phyloP scores from a whole-genome alignment of 2,888 invertebrate genomes.

The Drosophila kuntzei region DNA sequence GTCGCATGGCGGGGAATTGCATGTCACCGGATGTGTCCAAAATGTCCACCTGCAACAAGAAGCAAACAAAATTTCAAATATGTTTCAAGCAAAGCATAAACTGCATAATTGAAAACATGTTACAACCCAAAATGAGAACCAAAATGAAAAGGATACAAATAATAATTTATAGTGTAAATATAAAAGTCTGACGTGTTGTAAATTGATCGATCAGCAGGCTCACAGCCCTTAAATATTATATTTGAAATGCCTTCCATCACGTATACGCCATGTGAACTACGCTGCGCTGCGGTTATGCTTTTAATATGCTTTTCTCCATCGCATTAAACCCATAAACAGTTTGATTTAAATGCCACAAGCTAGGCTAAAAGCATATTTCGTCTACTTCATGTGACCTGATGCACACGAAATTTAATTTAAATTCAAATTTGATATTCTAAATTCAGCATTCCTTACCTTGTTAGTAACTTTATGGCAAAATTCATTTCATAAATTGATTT shows the following conservation, averaged over 20 bases:
- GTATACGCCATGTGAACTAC: slow-evolving; percentile 36
- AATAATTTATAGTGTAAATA: slow-evolving; percentile 11
- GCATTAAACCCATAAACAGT: slow-evolving; percentile 31
- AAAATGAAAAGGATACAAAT: neutral
- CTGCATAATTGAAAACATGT: slow-evolving; percentile 29
- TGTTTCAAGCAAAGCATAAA: slow-evolving; percentile 19
- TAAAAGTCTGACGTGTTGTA: slow-evolving; percentile 11
- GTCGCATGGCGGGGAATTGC: slow-evolving; percentile 96
- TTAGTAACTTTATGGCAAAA: slow-evolving; percentile 21
- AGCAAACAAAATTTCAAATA: slow-evolving; percentile 11
- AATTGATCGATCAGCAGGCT: slow-evolving; percentile 23
- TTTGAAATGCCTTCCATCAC: slow-evolving; percentile 19
- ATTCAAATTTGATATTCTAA: slow-evolving; percentile 4
- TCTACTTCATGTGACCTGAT: slow-evolving; percentile 14
- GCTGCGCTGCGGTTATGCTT: slow-evolving; percentile 17
- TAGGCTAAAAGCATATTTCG: slow-evolving; percentile 22
- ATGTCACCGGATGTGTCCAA: slow-evolving; percentile 94
- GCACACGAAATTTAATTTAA: slow-evolving; percentile 21
- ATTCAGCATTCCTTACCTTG: slow-evolving; percentile 17
- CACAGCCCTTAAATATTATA: slow-evolving; percentile 22
- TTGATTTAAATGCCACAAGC: slow-evolving; percentile 24
- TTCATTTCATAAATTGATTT: slow-evolving; percentile 32
- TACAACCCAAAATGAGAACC: slow-evolving; percentile 7
- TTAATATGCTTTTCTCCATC: slow-evolving; percentile 19
- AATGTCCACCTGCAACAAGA: slow-evolving; percentile 88